phyloP scores from a whole-genome alignment of 2,888 invertebrate species.

The Diploptera punctata region DNA sequence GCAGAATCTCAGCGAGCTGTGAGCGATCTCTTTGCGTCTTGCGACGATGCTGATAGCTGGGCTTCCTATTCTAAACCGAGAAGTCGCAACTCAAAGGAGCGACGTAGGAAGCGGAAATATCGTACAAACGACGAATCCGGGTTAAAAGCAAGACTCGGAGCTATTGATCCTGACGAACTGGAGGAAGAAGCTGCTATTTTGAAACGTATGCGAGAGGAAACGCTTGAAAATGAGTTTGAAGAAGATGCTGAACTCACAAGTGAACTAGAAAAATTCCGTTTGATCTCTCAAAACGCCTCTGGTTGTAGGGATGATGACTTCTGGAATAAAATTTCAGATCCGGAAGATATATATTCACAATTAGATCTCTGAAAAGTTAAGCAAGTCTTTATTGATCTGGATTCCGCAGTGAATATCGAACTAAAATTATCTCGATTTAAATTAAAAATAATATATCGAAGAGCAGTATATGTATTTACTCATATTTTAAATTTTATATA shows the following conservation, averaged over 20 bases:
- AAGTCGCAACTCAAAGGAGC: background rate
- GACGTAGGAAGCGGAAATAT: conserved; percentile 17
- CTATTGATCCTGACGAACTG: background rate
- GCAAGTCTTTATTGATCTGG: no score
- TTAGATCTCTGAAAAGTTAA: background rate
- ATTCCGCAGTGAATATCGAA: no score
- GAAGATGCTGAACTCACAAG: conserved; percentile 11
- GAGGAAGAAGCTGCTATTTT: conserved; percentile 11
- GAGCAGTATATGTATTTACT: no score
- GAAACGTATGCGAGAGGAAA: background rate
- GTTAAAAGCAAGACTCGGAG: no score
- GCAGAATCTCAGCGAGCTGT: conserved; percentile 18
- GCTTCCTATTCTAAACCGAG: background rate
- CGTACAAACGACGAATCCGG: background rate
- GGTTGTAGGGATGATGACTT: background rate
- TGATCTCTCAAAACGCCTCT: background rate
- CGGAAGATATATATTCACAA: background rate
- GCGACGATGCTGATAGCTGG: conserved; percentile 1
- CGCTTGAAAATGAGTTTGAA: background rate
- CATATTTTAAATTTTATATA: no score
- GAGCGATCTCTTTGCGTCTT: conserved; percentile 13
- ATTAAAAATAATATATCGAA: no score
- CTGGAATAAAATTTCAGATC: background rate
- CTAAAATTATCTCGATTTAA: no score
- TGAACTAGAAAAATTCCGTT: conserved; percentile 9